Evolutionary conservation across 2,797 vertebrate genomes (phyloP).

Genomic region (Sylvia borin): DNA sequence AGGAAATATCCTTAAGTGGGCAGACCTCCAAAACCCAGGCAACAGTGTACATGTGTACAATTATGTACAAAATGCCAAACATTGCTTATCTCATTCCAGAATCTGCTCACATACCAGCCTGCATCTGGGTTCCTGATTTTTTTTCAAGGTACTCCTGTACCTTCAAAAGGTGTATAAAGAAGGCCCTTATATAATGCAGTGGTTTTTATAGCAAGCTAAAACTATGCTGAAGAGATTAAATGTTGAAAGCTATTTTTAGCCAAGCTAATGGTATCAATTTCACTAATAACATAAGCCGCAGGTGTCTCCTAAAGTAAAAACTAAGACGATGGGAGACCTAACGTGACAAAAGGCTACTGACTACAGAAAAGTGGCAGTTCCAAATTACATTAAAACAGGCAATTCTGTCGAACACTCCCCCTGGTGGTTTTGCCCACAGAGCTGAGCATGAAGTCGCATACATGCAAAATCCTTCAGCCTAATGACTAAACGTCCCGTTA

Average conservation of each 20-base stretch:
- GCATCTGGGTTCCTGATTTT: not conserved
- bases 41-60: not conserved
- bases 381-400: not conserved
- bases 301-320: not conserved
- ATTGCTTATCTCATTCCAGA: not conserved
- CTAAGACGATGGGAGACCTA: not conserved
- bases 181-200: not conserved
- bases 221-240: constrained; percentile 26
- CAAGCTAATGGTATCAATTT: not conserved
- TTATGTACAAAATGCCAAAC: not conserved
- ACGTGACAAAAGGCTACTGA: not conserved
- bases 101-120: not conserved
- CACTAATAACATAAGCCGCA: constrained; percentile 5
- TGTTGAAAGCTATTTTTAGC: constrained; percentile 35
- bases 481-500: constrained; percentile 68
- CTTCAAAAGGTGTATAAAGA: not conserved
- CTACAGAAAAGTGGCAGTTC: not conserved
- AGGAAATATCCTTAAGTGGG: not conserved
- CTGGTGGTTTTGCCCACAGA: constrained; percentile 67
- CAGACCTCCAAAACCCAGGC: not conserved
- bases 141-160: not conserved
- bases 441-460: not conserved
- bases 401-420: constrained; percentile 55
- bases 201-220: constrained; percentile 12
- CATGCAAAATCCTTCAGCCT: constrained; percentile 14